Percentiles rank a stretch among this genome's conserved stretches.
These are phyloP conservation scores for Agrilus mali DNA, from an alignment of 2,888 invertebrate genomes.

Conservation along the genomic window DNA sequence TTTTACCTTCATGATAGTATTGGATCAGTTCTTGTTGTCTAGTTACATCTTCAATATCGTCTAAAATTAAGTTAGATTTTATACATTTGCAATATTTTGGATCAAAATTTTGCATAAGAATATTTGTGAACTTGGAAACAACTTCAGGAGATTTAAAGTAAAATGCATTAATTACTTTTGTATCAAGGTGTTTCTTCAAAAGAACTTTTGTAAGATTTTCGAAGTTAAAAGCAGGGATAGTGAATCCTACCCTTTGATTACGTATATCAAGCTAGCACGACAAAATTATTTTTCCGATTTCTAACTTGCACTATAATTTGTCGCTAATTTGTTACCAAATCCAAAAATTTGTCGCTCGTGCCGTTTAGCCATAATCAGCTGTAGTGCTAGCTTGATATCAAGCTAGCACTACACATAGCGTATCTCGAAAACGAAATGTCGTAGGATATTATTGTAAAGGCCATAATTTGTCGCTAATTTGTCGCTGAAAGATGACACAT, in stretches of 20 bases:
- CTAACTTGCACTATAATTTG: no score
- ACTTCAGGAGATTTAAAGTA: conserved; percentile 2
- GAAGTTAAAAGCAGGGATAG: conserved; percentile 1
- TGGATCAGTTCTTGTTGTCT: conserved; percentile 3
- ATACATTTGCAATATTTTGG: conserved; percentile 2
- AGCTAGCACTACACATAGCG: no score
- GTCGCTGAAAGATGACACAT: no score
- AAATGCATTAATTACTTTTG: conserved; percentile 5
- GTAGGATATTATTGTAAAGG: no score
- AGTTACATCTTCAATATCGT: conserved; percentile 2
- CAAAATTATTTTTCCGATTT: no score
- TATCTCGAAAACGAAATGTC: no score
- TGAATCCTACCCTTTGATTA: not conserved
- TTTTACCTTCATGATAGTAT: conserved; percentile 9
- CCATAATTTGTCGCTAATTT: no score
- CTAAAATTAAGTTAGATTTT: conserved; percentile 2
- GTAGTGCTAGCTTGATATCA: no score
- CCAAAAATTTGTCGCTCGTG: no score
- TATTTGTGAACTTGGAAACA: not conserved
- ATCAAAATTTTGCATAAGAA: conserved; percentile 4
- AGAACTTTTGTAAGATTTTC: conserved; percentile 4
- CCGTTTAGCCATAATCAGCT: no score
- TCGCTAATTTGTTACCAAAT: no score
- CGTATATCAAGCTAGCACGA: no score
- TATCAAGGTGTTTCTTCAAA: conserved; percentile 6